Conservation (phyloP, 2,888 invertebrate genomes). For the Rhamphomyia laevipes region DNA sequence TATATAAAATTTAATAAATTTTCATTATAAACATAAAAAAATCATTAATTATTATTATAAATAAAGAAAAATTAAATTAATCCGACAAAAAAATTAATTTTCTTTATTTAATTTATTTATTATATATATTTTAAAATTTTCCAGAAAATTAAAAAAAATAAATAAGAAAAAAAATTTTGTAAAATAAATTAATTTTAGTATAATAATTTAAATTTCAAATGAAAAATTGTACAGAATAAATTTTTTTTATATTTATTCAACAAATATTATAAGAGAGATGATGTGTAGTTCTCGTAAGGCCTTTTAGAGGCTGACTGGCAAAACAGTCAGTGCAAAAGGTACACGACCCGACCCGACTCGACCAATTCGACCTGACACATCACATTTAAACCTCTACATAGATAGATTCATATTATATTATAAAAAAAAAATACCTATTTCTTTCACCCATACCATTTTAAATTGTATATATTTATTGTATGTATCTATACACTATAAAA, state of each 20-base stretch:
- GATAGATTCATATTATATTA: too few species aligned
- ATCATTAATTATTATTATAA: conserved; percentile 4
- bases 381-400: conserved; percentile 25
- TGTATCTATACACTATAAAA: too few species aligned
- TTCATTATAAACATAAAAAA: conserved; percentile 1
- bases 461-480: too few species aligned
- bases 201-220: conserved; percentile 3
- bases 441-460: too few species aligned
- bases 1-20: too few species aligned
- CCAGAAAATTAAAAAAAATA: too few species aligned
- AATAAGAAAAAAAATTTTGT: not conserved
- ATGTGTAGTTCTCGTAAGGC: conserved; percentile 38
- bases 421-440: not conserved
- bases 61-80: not conserved
- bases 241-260: not conserved
- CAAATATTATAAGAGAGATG: conserved; percentile 17
- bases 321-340: conserved; percentile 41
- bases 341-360: conserved; percentile 42
- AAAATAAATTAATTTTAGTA: not conserved
- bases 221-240: too few species aligned
- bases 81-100: not conserved
- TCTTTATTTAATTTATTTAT: not conserved
- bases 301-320: conserved; percentile 41
- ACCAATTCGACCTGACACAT: conserved; percentile 40
- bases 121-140: not conserved